Evolutionary conservation across 2,888 invertebrate species (phyloP).

Genomic region (Pristionchus exspectatus): DNA sequence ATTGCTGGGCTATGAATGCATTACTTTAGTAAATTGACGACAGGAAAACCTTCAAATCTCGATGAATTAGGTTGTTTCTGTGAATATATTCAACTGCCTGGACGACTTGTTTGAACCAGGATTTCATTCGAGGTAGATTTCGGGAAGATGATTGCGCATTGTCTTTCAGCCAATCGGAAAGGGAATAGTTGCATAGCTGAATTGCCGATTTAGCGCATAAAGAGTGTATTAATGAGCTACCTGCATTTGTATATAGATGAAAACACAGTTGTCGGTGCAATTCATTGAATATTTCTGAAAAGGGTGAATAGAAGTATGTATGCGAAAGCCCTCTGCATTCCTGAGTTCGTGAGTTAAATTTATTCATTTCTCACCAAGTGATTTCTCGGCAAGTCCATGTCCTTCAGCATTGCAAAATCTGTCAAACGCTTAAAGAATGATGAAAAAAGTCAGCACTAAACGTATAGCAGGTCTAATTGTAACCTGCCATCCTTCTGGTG

Average conservation of each 20-base stretch:
- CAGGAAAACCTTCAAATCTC: background rate
- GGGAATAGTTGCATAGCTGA: background rate
- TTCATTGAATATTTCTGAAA: background rate
- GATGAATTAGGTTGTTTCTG: background rate
- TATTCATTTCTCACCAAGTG: background rate
- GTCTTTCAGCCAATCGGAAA: background rate
- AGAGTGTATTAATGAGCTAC: background rate
- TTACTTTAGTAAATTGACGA: no score
- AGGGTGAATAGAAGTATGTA: no score
- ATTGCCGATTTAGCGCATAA: background rate
- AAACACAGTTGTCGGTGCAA: background rate
- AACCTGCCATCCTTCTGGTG: background rate
- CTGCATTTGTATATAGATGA: background rate
- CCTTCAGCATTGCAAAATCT: background rate
- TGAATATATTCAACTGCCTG: slow-evolving; percentile 33
- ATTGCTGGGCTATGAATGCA: background rate
- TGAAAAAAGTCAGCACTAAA: no score
- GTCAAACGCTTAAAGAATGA: background rate
- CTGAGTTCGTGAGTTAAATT: no score
- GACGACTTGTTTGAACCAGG: slow-evolving; percentile 1
- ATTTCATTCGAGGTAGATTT: background rate
- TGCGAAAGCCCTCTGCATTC: no score
- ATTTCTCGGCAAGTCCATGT: background rate
- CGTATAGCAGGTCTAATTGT: background rate
- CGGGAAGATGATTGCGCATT: background rate